Base-by-base conservation (phyloP, 1,140 invertebrate species). In the Brachionus asplanchnoidis region DNA sequence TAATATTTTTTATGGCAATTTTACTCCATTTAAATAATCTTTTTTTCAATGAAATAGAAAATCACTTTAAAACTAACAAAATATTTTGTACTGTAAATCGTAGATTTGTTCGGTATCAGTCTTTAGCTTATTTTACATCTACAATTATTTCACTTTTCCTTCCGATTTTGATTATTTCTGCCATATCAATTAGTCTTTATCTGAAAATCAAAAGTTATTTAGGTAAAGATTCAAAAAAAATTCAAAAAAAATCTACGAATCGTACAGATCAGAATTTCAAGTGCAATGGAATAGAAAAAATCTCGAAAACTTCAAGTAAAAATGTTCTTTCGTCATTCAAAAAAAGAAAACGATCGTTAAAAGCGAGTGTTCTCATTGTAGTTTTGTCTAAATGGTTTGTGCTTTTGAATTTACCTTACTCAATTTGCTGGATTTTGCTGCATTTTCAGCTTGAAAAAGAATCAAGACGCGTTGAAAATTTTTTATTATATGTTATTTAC, bases 371-470 rank as follows among this genome's bases (percentile, higher is more conserved):
- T 75, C n/a, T 75, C 32, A 8, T 75, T 42, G 28, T 75, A 3
- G 8, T 75, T 42, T 40, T 75, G 20, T 75, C 70, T 1, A 75
- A 75, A 42, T 75, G 70, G 70, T 42, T 40, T 75, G 70, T 75
- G 17, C 20, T 75, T 75, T 75, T 75, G 36, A 32, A 75, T 42
- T 42, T 75, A 42, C 70, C 70, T 36, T 75, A 75, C n/a, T 17
- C 40, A 17, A 42, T 75, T 17, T 75, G 32, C 40, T 75, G 70
- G 70, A 17, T 14, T 40, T 17, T 75, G 1, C n/a, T 75, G 5
- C 70, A 75, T 44, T 42, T 75, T n/a, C 36, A 75, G 3, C 40
- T 75, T 4, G 42, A 44, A 75, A n/a, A 40, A 26, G 70, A 75
- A 42, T 17, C 40, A 14, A 17, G 6, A 1, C 11, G 32, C 6